These are phyloP conservation scores for Busseola fusca DNA, from an alignment of 2,888 invertebrate species.

Conservation along the genomic window DNA sequence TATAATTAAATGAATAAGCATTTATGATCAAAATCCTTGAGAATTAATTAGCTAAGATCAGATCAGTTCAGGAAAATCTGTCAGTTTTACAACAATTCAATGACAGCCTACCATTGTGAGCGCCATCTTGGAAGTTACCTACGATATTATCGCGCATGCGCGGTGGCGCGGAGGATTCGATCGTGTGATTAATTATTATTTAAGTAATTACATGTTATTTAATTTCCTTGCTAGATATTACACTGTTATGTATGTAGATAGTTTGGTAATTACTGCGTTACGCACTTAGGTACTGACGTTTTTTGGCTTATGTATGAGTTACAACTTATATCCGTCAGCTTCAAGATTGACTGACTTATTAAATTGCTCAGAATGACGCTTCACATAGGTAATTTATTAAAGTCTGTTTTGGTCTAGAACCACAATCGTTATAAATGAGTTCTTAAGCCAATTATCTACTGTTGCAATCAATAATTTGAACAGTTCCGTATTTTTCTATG, in stretches of 20 bases:
- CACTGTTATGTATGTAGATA: conserved; percentile 36
- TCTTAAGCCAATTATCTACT: background rate
- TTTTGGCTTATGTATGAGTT: conserved; percentile 25
- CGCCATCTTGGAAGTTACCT: conserved; percentile 51
- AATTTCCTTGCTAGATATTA: conserved; percentile 55
- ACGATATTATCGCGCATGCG: conserved; percentile 52
- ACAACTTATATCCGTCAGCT: conserved; percentile 34
- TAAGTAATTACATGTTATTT: conserved; percentile 47
- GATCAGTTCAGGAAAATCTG: conserved; percentile 56
- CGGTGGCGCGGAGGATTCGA: conserved; percentile 54
- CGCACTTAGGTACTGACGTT: conserved; percentile 19
- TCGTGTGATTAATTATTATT: conserved; percentile 51
- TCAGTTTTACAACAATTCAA: conserved; percentile 54
- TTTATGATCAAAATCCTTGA: conserved; percentile 54
- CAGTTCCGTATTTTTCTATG: background rate
- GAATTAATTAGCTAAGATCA: conserved; percentile 52
- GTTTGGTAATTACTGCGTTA: conserved; percentile 37
- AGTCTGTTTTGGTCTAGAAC: background rate
- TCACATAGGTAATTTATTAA: conserved; percentile 6
- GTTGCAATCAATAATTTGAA: background rate
- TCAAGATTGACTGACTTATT: conserved; percentile 30
- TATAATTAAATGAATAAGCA: conserved; percentile 20
- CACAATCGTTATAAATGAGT: background rate
- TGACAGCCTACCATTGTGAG: conserved; percentile 48
- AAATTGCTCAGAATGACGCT: conserved; percentile 17